These are phyloP conservation scores for Belgica antarctica DNA, from an alignment of 2,888 invertebrate species.

Conservation along the genomic window DNA sequence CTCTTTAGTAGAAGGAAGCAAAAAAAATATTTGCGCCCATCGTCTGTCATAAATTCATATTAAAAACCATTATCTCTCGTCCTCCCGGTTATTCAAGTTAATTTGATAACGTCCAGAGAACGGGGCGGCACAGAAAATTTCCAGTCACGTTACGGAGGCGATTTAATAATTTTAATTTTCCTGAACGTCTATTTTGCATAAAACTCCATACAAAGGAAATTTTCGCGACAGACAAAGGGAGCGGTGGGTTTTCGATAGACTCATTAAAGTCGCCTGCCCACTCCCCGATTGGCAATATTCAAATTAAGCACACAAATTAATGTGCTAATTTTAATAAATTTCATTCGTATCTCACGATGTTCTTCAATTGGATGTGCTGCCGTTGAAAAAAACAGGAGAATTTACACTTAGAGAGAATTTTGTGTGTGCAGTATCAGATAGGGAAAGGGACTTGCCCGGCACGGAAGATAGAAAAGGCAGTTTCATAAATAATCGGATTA, in stretches of 20 bases:
- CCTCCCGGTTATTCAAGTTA: conserved; percentile 23
- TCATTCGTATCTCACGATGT: not conserved
- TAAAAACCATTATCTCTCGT: conserved; percentile 37
- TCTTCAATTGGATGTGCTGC: not conserved
- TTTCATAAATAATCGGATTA: conserved; percentile 38
- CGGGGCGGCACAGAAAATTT: conserved; percentile 4
- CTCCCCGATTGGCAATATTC: conserved; percentile 14
- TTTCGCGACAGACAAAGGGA: too few species aligned
- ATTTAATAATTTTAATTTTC: conserved; percentile 39
- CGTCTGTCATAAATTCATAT: conserved; percentile 34
- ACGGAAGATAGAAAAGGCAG: conserved; percentile 3
- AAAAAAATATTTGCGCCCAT: not conserved
- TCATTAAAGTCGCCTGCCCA: conserved; percentile 17
- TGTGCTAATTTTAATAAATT: conserved; percentile 38
- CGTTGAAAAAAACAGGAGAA: too few species aligned
- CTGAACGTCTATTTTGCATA: conserved; percentile 34
- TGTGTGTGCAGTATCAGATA: conserved; percentile 27
- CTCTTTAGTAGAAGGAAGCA: not conserved
- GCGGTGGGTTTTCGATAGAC: too few species aligned
- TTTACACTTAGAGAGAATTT: not conserved
- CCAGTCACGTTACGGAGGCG: conserved; percentile 32
- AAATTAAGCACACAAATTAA: conserved; percentile 41
- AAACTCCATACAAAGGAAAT: conserved; percentile 23
- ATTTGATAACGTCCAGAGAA: conserved; percentile 36
- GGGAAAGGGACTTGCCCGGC: too few species aligned